Evolutionary conservation across 2,888 invertebrate species (phyloP).

Genomic region (Pollenia labialis): DNA sequence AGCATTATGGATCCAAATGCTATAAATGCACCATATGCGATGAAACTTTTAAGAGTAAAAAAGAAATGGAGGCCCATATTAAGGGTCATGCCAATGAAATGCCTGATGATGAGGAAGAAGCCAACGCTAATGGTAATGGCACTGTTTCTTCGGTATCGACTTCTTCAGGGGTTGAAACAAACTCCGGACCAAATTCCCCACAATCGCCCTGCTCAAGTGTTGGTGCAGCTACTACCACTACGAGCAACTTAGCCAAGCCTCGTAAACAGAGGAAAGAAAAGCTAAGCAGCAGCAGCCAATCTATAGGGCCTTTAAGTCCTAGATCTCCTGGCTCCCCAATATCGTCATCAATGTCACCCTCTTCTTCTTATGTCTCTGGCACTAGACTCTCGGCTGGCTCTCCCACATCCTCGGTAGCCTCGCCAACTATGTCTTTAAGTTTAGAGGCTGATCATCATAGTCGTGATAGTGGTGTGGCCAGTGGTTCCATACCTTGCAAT

Average conservation of each 20-base stretch:
- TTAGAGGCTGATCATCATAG: constrained; percentile 81
- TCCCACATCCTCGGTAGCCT: constrained; percentile 73
- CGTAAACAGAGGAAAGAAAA: constrained; percentile 74
- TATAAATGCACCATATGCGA: constrained; percentile 97
- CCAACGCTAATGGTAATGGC: constrained; percentile 65
- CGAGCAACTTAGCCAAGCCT: constrained; percentile 37
- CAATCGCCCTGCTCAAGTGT: constrained; percentile 75
- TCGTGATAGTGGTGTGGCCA: constrained; percentile 82
- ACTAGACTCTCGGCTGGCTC: constrained; percentile 73
- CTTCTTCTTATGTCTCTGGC: constrained; percentile 74
- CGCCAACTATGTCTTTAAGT: constrained; percentile 73
- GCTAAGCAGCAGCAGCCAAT: constrained; percentile 72
- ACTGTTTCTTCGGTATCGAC: constrained; percentile 74
- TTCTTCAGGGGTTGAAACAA: constrained; percentile 75
- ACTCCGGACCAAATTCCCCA: constrained; percentile 78
- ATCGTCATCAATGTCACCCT: constrained; percentile 78
- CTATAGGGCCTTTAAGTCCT: constrained; percentile 53
- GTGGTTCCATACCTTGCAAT: constrained; percentile 78
- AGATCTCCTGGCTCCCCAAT: constrained; percentile 78
- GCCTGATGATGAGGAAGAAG: constrained; percentile 85
- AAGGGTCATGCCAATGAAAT: constrained; percentile 89
- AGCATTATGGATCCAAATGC: constrained; percentile 95
- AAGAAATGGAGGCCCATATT: constrained; percentile 95
- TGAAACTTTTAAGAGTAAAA: constrained; percentile 95
- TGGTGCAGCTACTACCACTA: constrained; percentile 37